These are phyloP conservation scores for Apomyelois bistriatella DNA, from an alignment of 2,888 invertebrate genomes.

Conservation along the genomic window DNA sequence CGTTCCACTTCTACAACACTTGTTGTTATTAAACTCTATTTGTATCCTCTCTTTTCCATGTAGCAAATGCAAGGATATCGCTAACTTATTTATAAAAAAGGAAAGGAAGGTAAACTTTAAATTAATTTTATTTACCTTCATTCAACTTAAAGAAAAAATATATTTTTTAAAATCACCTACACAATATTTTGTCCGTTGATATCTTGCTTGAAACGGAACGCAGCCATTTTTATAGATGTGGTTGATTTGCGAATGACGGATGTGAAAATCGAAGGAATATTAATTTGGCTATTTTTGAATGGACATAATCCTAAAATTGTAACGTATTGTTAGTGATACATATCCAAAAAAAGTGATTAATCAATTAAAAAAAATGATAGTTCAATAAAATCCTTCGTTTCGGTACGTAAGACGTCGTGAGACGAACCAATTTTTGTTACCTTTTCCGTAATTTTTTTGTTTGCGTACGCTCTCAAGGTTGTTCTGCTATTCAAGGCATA, in stretches of 20 bases:
- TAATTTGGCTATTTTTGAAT: slow-evolving; percentile 25
- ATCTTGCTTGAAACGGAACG: slow-evolving; percentile 44
- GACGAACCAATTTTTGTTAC: slow-evolving; percentile 33
- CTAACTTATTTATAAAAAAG: too few species aligned
- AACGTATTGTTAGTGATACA: slow-evolving; percentile 3
- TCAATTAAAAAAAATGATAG: slow-evolving; percentile 29
- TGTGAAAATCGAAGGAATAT: slow-evolving; percentile 26
- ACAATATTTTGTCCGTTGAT: not conserved
- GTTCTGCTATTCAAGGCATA: slow-evolving; percentile 48
- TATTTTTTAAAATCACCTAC: too few species aligned
- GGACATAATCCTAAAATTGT: slow-evolving; percentile 8
- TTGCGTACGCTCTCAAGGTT: slow-evolving; percentile 67
- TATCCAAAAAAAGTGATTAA: slow-evolving; percentile 23
- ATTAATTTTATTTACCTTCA: too few species aligned
- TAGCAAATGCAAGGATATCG: too few species aligned
- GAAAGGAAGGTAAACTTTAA: too few species aligned
- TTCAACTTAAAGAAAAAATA: too few species aligned
- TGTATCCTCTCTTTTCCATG: too few species aligned
- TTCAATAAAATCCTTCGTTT: slow-evolving; percentile 30
- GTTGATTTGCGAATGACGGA: slow-evolving; percentile 28
- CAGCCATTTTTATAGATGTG: slow-evolving; percentile 16
- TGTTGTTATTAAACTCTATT: too few species aligned
- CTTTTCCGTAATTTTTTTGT: slow-evolving; percentile 36
- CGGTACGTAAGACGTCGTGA: slow-evolving; percentile 47
- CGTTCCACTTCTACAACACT: too few species aligned